A percentile compares a stretch with the other conserved stretches of the same genome.
These are phyloP conservation scores for Hermaeophaga mercurialis DNA, from an alignment of 2,888 invertebrate species.

Conservation along the genomic window DNA sequence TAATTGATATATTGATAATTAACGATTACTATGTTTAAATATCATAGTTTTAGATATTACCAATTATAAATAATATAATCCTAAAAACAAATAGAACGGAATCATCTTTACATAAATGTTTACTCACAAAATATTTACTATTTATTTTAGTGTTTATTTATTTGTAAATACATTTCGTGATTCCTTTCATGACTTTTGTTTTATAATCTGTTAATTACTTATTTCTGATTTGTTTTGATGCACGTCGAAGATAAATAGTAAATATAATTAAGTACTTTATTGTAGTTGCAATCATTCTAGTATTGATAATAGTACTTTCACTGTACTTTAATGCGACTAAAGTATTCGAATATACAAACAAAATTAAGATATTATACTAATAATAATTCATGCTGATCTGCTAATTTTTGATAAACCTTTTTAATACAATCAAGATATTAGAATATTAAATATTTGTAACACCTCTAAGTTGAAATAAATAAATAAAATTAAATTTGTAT, in stretches of 20 bases:
- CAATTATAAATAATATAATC: constrained; percentile 40
- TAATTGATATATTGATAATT: constrained; percentile 38
- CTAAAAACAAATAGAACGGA: constrained; percentile 40
- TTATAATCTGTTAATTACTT: not conserved
- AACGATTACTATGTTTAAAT: constrained; percentile 38
- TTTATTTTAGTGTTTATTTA: constrained; percentile 32
- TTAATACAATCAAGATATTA: no score
- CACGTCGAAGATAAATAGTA: not conserved
- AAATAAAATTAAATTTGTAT: no score
- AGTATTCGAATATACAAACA: no score
- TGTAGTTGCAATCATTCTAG: no score
- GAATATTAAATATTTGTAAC: no score
- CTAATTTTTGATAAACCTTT: no score
- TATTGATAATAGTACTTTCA: no score
- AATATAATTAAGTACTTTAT: not conserved
- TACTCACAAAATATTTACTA: constrained; percentile 42
- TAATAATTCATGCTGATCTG: no score
- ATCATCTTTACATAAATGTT: constrained; percentile 40
- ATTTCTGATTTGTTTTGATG: not conserved
- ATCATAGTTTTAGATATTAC: constrained; percentile 32
- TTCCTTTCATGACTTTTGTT: constrained; percentile 8
- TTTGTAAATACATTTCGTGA: constrained; percentile 20
- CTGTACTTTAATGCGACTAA: no score
- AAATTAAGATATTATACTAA: no score
- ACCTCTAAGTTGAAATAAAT: no score